These are phyloP conservation scores for Drosophila chauvacae DNA, from an alignment of 1,140 invertebrate genomes.

Conservation along the genomic window DNA sequence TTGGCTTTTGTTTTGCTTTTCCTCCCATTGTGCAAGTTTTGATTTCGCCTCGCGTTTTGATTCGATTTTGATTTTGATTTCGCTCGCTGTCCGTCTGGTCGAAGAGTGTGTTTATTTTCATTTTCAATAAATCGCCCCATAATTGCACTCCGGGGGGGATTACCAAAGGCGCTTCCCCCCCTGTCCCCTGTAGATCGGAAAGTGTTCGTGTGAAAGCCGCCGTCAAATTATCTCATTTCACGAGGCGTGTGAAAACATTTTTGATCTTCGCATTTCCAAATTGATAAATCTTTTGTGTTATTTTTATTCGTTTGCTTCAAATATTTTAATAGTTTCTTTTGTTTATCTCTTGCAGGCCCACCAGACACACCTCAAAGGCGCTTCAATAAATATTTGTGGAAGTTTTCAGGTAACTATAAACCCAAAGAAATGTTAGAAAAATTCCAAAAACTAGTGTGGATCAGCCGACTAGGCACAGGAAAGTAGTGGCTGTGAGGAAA, in stretches of 20 bases:
- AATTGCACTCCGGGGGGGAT: constrained; percentile 61
- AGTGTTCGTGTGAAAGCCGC: constrained; percentile 55
- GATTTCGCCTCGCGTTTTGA: constrained; percentile 39
- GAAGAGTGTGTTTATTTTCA: constrained; percentile 51
- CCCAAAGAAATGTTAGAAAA: background rate
- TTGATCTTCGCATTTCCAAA: constrained; percentile 59
- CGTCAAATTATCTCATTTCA: constrained; percentile 49
- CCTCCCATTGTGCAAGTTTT: constrained; percentile 37
- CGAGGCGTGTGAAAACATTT: constrained; percentile 67
- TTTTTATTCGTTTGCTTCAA: constrained; percentile 23
- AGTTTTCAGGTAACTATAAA: constrained; percentile 59
- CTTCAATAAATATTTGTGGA: constrained; percentile 37
- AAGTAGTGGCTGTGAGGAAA: constrained; percentile 27
- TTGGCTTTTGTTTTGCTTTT: constrained; percentile 56
- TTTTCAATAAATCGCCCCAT: constrained; percentile 65
- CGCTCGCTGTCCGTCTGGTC: constrained; percentile 16
- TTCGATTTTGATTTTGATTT: constrained; percentile 42
- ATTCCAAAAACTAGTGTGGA: constrained; percentile 2
- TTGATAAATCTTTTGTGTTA: constrained; percentile 45
- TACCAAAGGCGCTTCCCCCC: constrained; percentile 21
- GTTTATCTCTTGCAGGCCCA: constrained; percentile 56
- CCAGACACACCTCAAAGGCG: constrained; percentile 34
- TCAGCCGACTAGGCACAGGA: constrained; percentile 9
- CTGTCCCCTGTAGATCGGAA: background rate
- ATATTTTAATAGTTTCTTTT: constrained; percentile 63